Percentiles rank a stretch among this genome's conserved stretches.
Evolutionary conservation across 2,113 vertebrate genomes (phyloP).

Genomic region (Hepsetus odoe): DNA sequence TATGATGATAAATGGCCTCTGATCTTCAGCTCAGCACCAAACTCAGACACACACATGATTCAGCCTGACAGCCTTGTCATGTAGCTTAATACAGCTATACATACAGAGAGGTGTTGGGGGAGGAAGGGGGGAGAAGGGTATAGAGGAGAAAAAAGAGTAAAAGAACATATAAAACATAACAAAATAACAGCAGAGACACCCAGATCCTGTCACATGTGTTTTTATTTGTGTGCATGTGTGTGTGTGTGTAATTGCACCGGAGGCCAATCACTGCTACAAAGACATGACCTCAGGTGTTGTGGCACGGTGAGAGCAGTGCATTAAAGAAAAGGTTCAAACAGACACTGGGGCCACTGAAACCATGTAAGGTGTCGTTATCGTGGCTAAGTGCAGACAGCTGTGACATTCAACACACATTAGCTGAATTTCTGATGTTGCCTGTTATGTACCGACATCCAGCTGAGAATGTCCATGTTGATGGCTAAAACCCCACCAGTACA

Average conservation of each 20-base stretch:
- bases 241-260: constrained; percentile 37
- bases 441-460: not conserved
- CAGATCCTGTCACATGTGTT: constrained; percentile 31
- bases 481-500: not conserved
- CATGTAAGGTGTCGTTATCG: constrained; percentile 59
- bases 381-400: not conserved
- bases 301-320: constrained; percentile 3
- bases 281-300: constrained; percentile 6
- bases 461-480: too few relatives aligned
- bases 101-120: constrained; percentile 66
- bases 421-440: not conserved
- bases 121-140: constrained; percentile 20
- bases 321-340: constrained; percentile 17
- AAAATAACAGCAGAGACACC: constrained; percentile 8
- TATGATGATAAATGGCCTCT: constrained; percentile 94
- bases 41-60: constrained; percentile 91
- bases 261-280: constrained; percentile 27
- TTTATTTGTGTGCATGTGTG: constrained; percentile 17
- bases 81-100: constrained; percentile 94
- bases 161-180: not conserved
- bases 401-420: not conserved
- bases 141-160: not conserved
- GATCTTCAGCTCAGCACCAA: constrained; percentile 85
- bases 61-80: constrained; percentile 87
- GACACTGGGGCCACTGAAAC: not conserved